These are phyloP conservation scores for Microtus ochrogaster DNA, from an alignment of 2,113 vertebrate species.

Conservation along the genomic window DNA sequence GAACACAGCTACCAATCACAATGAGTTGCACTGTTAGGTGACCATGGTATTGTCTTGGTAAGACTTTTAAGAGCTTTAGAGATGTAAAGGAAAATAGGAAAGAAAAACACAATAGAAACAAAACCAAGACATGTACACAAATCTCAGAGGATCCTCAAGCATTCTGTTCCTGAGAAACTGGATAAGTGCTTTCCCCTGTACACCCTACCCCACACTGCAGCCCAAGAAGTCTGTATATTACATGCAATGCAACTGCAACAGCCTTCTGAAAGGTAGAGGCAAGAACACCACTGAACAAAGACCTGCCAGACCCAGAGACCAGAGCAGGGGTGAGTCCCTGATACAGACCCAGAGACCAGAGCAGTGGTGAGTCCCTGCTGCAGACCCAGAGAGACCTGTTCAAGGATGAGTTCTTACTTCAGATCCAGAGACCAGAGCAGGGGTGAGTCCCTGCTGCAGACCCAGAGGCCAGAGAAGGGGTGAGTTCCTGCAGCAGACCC, in stretches of 20 bases:
- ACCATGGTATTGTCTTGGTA: not conserved
- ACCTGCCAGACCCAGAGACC: not conserved
- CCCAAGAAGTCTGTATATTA: not conserved
- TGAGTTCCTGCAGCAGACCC: not conserved
- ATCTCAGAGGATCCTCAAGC: not conserved
- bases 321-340: too few species aligned
- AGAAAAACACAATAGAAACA: not conserved
- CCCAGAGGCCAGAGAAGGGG: too few species aligned
- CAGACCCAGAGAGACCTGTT: too few species aligned
- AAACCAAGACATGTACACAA: not conserved
- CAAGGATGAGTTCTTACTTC: not conserved
- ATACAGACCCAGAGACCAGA: not conserved
- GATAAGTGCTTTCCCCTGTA: too few species aligned
- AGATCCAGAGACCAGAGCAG: not conserved
- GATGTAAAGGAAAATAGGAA: not conserved
- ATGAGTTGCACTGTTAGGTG: not conserved
- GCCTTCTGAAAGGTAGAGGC: not conserved
- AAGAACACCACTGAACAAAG: not conserved
- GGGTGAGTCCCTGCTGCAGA: not conserved
- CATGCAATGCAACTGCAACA: not conserved
- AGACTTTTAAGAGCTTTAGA: conserved; percentile 5
- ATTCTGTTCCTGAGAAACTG: not conserved
- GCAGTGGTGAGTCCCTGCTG: not conserved
- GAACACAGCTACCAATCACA: not conserved
- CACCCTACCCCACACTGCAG: not conserved